A percentile compares a stretch with the other conserved stretches of the same genome.
phyloP scores from a whole-genome alignment of 2,888 invertebrate species.

The Fissipunctia ypsillon region DNA sequence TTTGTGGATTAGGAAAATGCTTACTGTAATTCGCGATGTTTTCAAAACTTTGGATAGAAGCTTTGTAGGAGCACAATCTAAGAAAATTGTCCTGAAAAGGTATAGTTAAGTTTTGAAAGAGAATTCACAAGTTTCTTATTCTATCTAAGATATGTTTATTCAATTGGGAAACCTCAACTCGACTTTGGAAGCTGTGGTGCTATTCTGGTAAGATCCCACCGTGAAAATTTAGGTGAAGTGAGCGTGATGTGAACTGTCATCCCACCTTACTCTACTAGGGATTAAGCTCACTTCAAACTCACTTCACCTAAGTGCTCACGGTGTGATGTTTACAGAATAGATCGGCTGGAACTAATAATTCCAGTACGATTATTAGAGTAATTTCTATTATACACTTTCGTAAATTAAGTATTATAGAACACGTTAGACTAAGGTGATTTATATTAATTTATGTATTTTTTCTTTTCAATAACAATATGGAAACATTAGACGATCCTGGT shows the following conservation, averaged over 20 bases:
- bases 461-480: constrained; percentile 88
- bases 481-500: constrained; percentile 88
- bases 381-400: constrained; percentile 10
- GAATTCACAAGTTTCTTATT: background rate
- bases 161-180: background rate
- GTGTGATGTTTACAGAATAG: too few relatives aligned
- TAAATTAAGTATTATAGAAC: constrained; percentile 41
- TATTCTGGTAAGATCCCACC: too few relatives aligned
- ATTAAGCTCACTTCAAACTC: too few relatives aligned
- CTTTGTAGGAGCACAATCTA: constrained; percentile 25
- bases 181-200: background rate
- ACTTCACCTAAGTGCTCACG: too few relatives aligned
- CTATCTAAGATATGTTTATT: background rate
- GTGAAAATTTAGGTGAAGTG: too few relatives aligned
- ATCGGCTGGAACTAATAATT: background rate
- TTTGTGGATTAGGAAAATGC: constrained; percentile 11
- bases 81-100: background rate
- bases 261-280: too few relatives aligned
- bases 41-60: constrained; percentile 10
- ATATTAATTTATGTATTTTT: constrained; percentile 84
- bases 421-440: constrained; percentile 60
- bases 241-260: too few relatives aligned
- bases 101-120: background rate
- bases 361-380: background rate
- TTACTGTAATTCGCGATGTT: constrained; percentile 48